These are phyloP conservation scores for Pantala flavescens DNA, from an alignment of 1,140 invertebrate species.

Conservation along the genomic window DNA sequence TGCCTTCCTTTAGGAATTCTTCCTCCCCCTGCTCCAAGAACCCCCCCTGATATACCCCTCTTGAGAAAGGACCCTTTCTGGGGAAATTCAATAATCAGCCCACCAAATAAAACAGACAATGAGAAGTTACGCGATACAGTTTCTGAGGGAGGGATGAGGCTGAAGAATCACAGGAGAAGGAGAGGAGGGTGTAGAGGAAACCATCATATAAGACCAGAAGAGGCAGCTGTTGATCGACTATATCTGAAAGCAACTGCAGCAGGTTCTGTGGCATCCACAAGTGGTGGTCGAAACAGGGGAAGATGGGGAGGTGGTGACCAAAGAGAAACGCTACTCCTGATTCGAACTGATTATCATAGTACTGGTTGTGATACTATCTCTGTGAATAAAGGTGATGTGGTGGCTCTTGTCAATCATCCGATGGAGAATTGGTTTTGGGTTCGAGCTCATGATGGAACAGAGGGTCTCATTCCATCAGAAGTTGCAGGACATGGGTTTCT, in stretches of 20 bases:
- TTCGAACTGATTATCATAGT: constrained; percentile 50
- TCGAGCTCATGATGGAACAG: constrained; percentile 49
- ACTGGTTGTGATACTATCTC: constrained; percentile 43
- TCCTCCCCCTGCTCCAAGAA: constrained; percentile 49
- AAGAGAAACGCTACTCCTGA: constrained; percentile 50
- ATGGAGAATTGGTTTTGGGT: constrained; percentile 61
- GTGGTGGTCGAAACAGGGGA: background rate
- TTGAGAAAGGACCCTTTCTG: background rate
- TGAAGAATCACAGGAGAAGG: background rate
- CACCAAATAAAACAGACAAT: constrained; percentile 43
- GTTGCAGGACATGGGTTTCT: constrained; percentile 62
- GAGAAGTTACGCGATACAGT: constrained; percentile 43
- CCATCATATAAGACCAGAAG: background rate
- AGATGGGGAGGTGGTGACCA: background rate
- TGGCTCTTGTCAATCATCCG: constrained; percentile 45
- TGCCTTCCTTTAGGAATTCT: constrained; percentile 64
- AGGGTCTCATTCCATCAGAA: constrained; percentile 65
- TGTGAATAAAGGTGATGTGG: constrained; percentile 61
- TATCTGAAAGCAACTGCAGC: constrained; percentile 46
- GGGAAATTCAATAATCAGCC: background rate
- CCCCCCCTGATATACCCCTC: constrained; percentile 43
- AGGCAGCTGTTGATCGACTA: constrained; percentile 46
- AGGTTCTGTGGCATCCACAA: background rate
- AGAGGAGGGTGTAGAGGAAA: constrained; percentile 34
- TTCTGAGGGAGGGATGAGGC: constrained; percentile 33